A percentile compares a stretch with the other conserved stretches of the same genome.
phyloP scores from a whole-genome alignment of 2,888 invertebrate species.

The Drosophila anomalata region DNA sequence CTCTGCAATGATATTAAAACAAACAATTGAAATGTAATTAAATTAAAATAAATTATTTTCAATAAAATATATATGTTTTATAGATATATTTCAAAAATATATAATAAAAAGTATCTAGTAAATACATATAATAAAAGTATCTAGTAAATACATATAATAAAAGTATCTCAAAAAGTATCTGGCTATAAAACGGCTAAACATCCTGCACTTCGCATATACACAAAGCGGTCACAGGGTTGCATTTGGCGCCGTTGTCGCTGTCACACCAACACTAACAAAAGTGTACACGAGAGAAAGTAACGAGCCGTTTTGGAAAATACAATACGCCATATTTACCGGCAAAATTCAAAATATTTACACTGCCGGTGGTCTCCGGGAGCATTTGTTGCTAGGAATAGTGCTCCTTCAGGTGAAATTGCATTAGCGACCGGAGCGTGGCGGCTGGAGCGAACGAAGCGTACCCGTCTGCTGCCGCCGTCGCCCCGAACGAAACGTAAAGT shows the following conservation, averaged over 20 bases:
- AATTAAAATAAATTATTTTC: background rate
- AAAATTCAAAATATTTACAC: conserved; percentile 83
- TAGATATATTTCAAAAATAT: background rate
- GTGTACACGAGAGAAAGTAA: conserved; percentile 75
- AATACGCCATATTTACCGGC: conserved; percentile 83
- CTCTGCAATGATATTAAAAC: background rate
- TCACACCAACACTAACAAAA: conserved; percentile 53
- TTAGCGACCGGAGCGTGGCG: conserved; percentile 20
- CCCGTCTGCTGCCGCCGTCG: conserved; percentile 66
- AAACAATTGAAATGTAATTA: background rate
- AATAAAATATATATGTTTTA: background rate
- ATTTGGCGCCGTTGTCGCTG: conserved; percentile 53
- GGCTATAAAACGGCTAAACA: background rate
- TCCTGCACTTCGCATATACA: conserved; percentile 48
- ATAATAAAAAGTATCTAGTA: no score
- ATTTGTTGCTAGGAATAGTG: conserved; percentile 37
- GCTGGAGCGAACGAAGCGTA: conserved; percentile 31
- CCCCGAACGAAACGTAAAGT: conserved; percentile 31
- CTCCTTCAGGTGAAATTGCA: conserved; percentile 21
- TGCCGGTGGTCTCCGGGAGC: conserved; percentile 51
- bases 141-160: no score
- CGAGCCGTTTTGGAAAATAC: conserved; percentile 81
- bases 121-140: no score
- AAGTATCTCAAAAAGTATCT: background rate
- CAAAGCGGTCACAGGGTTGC: conserved; percentile 68